Evolutionary conservation across 2,888 invertebrate genomes (phyloP).

Genomic region (Bembecia ichneumoniformis): DNA sequence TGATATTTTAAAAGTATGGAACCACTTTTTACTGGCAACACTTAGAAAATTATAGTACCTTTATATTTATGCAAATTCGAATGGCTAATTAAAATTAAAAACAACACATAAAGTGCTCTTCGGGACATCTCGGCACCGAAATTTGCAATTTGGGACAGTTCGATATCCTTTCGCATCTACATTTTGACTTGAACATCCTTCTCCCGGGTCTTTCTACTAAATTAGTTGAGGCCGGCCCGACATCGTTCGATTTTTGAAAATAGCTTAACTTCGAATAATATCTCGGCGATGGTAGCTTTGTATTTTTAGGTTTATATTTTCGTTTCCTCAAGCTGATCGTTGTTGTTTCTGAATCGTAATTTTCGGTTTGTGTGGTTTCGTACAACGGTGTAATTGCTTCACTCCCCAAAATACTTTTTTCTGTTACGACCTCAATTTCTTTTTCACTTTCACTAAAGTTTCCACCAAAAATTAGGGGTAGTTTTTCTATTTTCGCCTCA

Average conservation of each 20-base stretch:
- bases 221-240: slow-evolving; percentile 29
- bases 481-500: slow-evolving; percentile 33
- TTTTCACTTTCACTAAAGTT: background rate
- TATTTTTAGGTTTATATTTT: slow-evolving; percentile 2
- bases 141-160: slow-evolving; percentile 65
- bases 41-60: too few relatives aligned
- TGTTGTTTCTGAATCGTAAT: slow-evolving; percentile 11
- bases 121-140: slow-evolving; percentile 56
- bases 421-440: slow-evolving; percentile 11
- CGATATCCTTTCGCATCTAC: slow-evolving; percentile 60
- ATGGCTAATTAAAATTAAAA: slow-evolving; percentile 23
- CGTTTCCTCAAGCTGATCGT: slow-evolving; percentile 4
- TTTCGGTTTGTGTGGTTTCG: slow-evolving; percentile 9
- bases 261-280: slow-evolving; percentile 45
- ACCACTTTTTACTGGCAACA: too few relatives aligned
- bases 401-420: slow-evolving; percentile 8
- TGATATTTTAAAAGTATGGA: too few relatives aligned
- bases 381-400: background rate
- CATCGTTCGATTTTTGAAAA: slow-evolving; percentile 26
- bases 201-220: slow-evolving; percentile 32
- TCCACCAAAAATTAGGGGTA: slow-evolving; percentile 27
- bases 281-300: slow-evolving; percentile 22
- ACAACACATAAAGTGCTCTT: slow-evolving; percentile 64
- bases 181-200: slow-evolving; percentile 47
- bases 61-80: too few relatives aligned